These are phyloP conservation scores for Alouatta palliata DNA, from an alignment of 2,113 vertebrate genomes.

Conservation along the genomic window DNA sequence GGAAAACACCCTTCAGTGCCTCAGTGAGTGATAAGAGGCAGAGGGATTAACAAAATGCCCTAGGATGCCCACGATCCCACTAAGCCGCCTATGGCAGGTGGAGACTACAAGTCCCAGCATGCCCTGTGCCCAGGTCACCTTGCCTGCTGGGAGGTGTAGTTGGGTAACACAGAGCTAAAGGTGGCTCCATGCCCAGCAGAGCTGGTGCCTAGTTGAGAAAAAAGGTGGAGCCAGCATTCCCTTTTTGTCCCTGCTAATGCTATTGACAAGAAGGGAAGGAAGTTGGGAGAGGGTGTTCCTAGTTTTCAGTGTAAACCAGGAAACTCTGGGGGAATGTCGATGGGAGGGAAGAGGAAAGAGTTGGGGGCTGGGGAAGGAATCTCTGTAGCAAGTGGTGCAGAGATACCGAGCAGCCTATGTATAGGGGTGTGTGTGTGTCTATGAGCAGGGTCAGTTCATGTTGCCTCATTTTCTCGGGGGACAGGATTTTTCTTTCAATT, in stretches of 20 bases:
- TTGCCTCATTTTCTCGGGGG: slow-evolving; percentile 29
- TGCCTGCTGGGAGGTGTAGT: slow-evolving; percentile 77
- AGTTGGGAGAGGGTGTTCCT: slow-evolving; percentile 83
- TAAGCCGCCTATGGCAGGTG: background rate
- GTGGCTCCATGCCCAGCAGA: slow-evolving; percentile 35
- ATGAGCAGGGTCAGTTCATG: background rate
- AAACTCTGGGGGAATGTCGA: slow-evolving; percentile 60
- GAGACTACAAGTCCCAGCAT: slow-evolving; percentile 73
- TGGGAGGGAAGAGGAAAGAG: slow-evolving; percentile 65
- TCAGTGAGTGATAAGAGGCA: slow-evolving; percentile 42
- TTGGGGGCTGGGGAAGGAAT: slow-evolving; percentile 75
- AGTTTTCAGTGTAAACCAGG: slow-evolving; percentile 73
- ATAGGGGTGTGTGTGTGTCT: background rate
- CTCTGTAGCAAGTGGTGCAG: slow-evolving; percentile 81
- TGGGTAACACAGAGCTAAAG: slow-evolving; percentile 9
- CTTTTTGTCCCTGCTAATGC: slow-evolving; percentile 84
- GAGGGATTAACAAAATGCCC: background rate
- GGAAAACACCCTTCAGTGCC: background rate
- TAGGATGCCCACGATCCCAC: background rate
- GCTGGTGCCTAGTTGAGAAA: slow-evolving; percentile 2
- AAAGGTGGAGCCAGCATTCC: slow-evolving; percentile 66
- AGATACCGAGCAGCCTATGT: slow-evolving; percentile 65
- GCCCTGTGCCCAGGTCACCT: slow-evolving; percentile 41
- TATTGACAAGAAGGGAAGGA: slow-evolving; percentile 85
- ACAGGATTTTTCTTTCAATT: slow-evolving; percentile 30